These are phyloP conservation scores for Oryctes rhinoceros DNA, from an alignment of 1,140 invertebrate genomes.

Conservation along the genomic window DNA sequence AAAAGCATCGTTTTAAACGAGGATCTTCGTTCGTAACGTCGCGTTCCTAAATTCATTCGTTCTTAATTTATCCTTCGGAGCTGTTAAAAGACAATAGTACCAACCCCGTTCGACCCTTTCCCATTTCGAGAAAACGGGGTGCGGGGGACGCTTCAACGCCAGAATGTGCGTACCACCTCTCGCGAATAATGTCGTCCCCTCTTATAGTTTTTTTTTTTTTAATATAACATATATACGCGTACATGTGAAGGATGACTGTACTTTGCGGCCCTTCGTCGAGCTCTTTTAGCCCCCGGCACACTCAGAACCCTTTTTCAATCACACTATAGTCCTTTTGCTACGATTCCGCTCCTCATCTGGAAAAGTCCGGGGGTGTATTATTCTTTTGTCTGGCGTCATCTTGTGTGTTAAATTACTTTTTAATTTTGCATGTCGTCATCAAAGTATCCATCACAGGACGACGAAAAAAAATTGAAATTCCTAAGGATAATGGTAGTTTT, in stretches of 20 bases:
- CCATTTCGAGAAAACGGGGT: too few species aligned
- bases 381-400: conserved; percentile 26
- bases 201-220: conserved; percentile 6
- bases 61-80: too few species aligned
- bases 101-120: too few species aligned
- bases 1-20: too few species aligned
- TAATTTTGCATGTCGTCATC: conserved; percentile 30
- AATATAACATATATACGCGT: not conserved
- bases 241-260: conserved; percentile 2
- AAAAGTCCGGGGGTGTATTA: conserved; percentile 11
- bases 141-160: too few species aligned
- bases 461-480: too few species aligned
- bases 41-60: too few species aligned
- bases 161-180: not conserved
- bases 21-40: too few species aligned
- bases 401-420: conserved; percentile 37
- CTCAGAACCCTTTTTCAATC: conserved; percentile 37
- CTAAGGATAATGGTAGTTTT: too few species aligned
- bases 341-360: not conserved
- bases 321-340: not conserved
- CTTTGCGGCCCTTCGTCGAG: not conserved
- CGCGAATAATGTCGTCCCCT: conserved; percentile 8
- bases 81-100: too few species aligned
- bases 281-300: conserved; percentile 16
- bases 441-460: not conserved